Evolutionary conservation across 2,113 vertebrate genomes (phyloP).

Genomic region (Megalops atlanticus): DNA sequence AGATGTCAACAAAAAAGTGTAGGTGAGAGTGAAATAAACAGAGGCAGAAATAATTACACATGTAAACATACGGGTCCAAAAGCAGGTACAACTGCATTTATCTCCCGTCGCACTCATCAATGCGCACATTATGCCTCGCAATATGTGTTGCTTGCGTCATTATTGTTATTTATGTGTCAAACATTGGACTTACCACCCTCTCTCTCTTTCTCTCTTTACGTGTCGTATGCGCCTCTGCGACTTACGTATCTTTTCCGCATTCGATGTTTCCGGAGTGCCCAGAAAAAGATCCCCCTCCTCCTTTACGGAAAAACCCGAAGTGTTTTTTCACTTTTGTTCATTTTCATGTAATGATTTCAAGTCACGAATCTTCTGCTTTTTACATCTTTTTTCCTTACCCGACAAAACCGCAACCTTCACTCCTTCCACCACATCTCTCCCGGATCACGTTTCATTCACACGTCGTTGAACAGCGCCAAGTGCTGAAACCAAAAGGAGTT

Average conservation of each 20-base stretch:
- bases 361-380: not conserved
- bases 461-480: constrained; percentile 59
- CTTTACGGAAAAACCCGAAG: constrained; percentile 37
- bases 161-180: not conserved
- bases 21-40: not conserved
- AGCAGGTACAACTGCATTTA: not conserved
- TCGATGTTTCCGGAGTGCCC: constrained; percentile 45
- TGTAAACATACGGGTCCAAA: constrained; percentile 10
- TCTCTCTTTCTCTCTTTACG: constrained; percentile 5
- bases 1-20: not conserved
- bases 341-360: not conserved
- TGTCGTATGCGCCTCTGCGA: constrained; percentile 17
- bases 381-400: not conserved
- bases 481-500: not conserved
- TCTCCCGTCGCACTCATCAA: constrained; percentile 2
- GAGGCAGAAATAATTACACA: not conserved
- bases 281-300: constrained; percentile 33
- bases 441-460: constrained; percentile 54
- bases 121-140: not conserved
- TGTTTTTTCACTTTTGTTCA: constrained; percentile 22
- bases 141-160: not conserved
- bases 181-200: constrained; percentile 26
- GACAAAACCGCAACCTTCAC: not conserved
- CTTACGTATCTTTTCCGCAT: constrained; percentile 57
- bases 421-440: not conserved